phyloP scores from a whole-genome alignment of 2,888 invertebrate species.

The Fragum sueziense region DNA sequence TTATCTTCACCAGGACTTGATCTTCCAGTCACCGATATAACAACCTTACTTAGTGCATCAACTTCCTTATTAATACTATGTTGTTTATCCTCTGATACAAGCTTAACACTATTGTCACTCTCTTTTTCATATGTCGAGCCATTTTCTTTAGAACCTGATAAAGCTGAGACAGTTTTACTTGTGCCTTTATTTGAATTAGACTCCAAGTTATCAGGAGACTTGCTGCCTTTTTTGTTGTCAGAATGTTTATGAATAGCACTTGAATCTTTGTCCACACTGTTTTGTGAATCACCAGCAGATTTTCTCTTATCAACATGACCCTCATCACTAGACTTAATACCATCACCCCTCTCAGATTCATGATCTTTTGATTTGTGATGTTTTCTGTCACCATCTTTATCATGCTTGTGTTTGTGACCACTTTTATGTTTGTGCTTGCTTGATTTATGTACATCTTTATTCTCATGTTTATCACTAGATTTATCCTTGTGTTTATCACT shows the following conservation, averaged over 20 bases:
- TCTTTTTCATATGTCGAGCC: background rate
- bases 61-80: background rate
- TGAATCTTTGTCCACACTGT: background rate
- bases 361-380: slow-evolving; percentile 12
- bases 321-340: background rate
- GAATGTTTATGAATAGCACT: background rate
- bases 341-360: background rate
- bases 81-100: background rate
- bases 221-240: too few species aligned
- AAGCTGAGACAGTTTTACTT: background rate
- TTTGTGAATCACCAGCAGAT: too few species aligned
- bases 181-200: background rate
- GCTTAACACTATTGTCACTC: background rate
- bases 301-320: background rate
- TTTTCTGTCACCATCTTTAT: slow-evolving; percentile 7
- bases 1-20: background rate
- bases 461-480: background rate
- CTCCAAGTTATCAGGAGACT: too few species aligned
- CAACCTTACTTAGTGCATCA: background rate
- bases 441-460: background rate
- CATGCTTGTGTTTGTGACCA: background rate
- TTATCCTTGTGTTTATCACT: background rate
- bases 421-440: background rate
- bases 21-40: background rate
- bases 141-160: background rate